Evolutionary conservation across 2,888 invertebrate species (phyloP).

Genomic region (Oithona nana): DNA sequence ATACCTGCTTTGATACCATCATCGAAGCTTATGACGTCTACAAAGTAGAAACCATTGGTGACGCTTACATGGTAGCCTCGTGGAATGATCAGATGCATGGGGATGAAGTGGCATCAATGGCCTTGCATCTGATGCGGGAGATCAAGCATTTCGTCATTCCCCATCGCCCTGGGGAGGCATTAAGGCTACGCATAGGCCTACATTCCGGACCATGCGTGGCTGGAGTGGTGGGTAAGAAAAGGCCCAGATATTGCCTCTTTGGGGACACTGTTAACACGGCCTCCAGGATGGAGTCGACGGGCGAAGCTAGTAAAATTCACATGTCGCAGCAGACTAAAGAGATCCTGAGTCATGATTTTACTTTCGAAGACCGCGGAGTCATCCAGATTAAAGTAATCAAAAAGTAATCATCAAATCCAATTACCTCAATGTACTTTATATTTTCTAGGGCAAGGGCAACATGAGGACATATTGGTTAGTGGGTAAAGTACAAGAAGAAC

Average conservation of each 20-base stretch:
- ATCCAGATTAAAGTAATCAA: background rate
- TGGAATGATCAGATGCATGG: conserved; percentile 75
- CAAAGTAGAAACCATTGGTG: conserved; percentile 33
- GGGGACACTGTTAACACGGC: background rate
- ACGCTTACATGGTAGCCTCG: conserved; percentile 33
- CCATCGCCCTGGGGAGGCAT: conserved; percentile 61
- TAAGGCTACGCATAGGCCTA: conserved; percentile 70
- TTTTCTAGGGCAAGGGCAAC: background rate
- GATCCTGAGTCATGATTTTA: background rate
- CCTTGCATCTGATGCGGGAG: conserved; percentile 58
- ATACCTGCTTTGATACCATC: conserved; percentile 38
- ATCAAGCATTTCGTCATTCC: conserved; percentile 69
- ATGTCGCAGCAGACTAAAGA: background rate
- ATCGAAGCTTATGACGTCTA: conserved; percentile 35
- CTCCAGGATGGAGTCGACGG: background rate
- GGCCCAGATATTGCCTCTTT: background rate
- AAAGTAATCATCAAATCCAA: too few species aligned
- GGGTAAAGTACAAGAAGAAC: background rate
- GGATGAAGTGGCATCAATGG: conserved; percentile 83
- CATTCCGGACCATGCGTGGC: conserved; percentile 31
- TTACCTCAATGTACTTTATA: background rate
- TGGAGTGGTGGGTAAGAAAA: background rate
- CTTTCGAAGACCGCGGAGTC: background rate
- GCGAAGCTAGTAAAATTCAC: background rate
- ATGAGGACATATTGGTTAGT: background rate